Conservation (phyloP, 1,140 invertebrate species). For the Rhopalosiphum maidis region DNA sequence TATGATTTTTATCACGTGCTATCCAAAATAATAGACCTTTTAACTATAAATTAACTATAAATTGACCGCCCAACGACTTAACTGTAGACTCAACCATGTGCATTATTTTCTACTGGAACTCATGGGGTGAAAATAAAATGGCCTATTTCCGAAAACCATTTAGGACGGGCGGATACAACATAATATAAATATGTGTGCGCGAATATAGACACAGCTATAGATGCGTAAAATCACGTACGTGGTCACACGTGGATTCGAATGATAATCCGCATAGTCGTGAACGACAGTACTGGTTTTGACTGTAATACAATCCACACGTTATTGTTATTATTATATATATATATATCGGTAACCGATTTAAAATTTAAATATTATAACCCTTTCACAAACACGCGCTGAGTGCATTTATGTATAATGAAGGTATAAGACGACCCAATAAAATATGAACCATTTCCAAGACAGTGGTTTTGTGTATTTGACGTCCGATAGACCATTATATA, state of each 20-base stretch:
- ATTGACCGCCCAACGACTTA: accelerated
- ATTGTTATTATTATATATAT: not conserved
- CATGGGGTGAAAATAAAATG: not conserved
- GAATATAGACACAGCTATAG: too few relatives aligned
- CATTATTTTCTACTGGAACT: not conserved
- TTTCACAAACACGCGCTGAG: not conserved
- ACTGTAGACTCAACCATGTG: not conserved
- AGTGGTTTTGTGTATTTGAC: not conserved
- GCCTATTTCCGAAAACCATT: not conserved
- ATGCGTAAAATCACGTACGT: too few relatives aligned
- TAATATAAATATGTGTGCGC: not conserved
- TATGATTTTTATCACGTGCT: not conserved
- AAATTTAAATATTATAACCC: not conserved
- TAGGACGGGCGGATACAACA: not conserved
- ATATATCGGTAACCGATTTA: not conserved
- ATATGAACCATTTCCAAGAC: not conserved
- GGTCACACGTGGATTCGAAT: not conserved
- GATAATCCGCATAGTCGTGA: not conserved
- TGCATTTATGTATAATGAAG: not conserved
- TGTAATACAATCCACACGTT: not conserved
- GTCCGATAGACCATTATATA: not conserved
- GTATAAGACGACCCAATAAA: not conserved
- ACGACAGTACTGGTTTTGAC: not conserved
- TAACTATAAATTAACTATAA: not conserved
- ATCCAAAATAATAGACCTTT: not conserved